A percentile compares a stretch with the other conserved stretches of the same genome.
Evolutionary conservation across 2,888 invertebrate genomes (phyloP).

Genomic region (Andrena bicolor): DNA sequence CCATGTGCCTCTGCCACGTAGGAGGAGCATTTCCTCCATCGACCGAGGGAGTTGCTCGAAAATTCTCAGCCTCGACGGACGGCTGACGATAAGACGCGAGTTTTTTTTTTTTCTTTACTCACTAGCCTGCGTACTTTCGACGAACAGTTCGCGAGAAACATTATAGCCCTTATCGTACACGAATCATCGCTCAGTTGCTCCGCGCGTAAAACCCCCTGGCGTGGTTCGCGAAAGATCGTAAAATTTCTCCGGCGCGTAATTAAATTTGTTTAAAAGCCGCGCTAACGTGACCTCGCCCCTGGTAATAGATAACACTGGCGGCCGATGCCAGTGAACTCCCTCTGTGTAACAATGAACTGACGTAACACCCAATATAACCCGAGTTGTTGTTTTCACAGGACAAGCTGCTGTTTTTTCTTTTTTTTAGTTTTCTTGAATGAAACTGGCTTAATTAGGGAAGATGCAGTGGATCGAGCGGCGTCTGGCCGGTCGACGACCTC

Average conservation of each 20-base stretch:
- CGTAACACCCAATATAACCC: background rate
- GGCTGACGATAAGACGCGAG: background rate
- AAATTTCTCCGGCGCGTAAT: background rate
- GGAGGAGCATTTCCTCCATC: conserved; percentile 11
- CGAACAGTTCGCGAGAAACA: background rate
- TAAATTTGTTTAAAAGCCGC: background rate
- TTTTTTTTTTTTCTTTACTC: background rate
- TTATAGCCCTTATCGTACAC: background rate
- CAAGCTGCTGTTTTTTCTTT: background rate
- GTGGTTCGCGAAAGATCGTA: background rate
- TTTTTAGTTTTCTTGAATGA: conserved; percentile 34
- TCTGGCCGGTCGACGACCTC: conserved; percentile 71
- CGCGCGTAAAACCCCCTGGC: background rate
- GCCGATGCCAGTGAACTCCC: conserved; percentile 45
- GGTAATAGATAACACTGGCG: conserved; percentile 25
- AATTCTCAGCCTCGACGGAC: background rate
- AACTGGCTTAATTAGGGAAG: conserved; percentile 40
- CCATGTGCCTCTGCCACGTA: conserved; percentile 26
- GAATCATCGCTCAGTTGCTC: background rate
- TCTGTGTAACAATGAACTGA: conserved; percentile 44
- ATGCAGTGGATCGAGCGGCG: conserved; percentile 12
- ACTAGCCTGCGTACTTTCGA: background rate
- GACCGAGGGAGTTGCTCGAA: background rate
- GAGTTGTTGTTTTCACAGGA: conserved; percentile 30
- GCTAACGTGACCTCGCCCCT: conserved; percentile 17